These are phyloP conservation scores for Eleginops maclovinus DNA, from an alignment of 2,113 vertebrate species.

Conservation along the genomic window DNA sequence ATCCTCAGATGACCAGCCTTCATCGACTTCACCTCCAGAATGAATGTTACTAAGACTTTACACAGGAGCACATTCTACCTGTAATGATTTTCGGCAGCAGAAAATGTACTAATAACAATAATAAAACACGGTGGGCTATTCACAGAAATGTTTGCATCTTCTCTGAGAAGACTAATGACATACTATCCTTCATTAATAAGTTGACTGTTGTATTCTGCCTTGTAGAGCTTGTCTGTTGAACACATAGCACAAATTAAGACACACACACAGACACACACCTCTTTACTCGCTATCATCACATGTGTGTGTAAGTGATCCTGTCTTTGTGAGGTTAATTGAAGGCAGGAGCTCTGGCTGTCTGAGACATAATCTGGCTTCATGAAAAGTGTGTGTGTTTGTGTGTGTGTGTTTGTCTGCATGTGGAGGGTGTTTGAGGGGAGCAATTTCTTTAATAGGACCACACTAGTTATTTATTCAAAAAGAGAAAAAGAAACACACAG, in stretches of 20 bases:
- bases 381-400: slow-evolving; percentile 34
- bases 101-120: background rate
- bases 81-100: background rate
- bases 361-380: slow-evolving; percentile 75
- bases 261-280: slow-evolving; percentile 14
- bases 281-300: slow-evolving; percentile 56
- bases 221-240: slow-evolving; percentile 8
- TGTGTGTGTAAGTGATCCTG: slow-evolving; percentile 72
- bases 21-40: background rate
- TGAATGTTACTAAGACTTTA: background rate
- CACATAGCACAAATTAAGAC: slow-evolving; percentile 9
- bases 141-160: slow-evolving; percentile 4
- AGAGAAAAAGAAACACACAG: slow-evolving; percentile 59
- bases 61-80: background rate
- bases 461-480: slow-evolving; percentile 62
- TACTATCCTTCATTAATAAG: slow-evolving; percentile 29
- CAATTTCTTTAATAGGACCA: slow-evolving; percentile 64
- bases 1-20: background rate
- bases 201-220: slow-evolving; percentile 11
- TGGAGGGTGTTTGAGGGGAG: slow-evolving; percentile 12
- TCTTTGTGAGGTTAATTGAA: slow-evolving; percentile 84
- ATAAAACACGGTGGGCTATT: background rate
- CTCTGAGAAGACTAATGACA: slow-evolving; percentile 24
- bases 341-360: slow-evolving; percentile 77
- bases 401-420: slow-evolving; percentile 14